Conservation (phyloP, 2,113 vertebrate genomes). For the Apus apus region DNA sequence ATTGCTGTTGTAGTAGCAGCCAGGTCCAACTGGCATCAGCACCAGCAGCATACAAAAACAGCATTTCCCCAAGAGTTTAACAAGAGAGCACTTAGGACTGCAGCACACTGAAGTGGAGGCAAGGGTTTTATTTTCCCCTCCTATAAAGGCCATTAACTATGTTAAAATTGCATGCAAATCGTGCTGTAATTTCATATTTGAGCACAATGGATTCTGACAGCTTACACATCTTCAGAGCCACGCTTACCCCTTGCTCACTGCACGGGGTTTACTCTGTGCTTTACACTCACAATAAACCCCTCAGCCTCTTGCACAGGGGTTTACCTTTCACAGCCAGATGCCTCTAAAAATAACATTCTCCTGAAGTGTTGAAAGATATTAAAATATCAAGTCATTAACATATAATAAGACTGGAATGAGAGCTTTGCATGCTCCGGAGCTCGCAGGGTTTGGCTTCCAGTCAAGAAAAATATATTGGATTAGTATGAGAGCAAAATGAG, state of each 20-base stretch:
- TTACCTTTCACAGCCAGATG: conserved; percentile 39
- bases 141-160: neutral
- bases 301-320: neutral
- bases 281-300: neutral
- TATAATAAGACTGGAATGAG: conserved; percentile 21
- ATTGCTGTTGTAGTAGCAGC: neutral
- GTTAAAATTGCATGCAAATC: neutral
- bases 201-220: neutral
- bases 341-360: conserved; percentile 53
- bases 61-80: neutral
- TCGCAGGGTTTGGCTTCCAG: conserved; percentile 46
- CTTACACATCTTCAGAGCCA: neutral
- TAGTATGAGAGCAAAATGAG: conserved; percentile 48
- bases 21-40: conserved; percentile 27
- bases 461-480: conserved; percentile 64
- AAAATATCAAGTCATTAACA: conserved; percentile 53
- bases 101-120: neutral
- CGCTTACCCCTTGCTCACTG: neutral
- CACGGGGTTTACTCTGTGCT: fast-evolving
- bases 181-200: neutral
- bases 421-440: conserved; percentile 3
- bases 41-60: neutral
- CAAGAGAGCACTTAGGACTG: neutral
- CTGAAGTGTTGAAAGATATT: conserved; percentile 46
- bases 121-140: neutral